phyloP scores from a whole-genome alignment of 1,140 invertebrate genomes.

The Calosoma granatense region DNA sequence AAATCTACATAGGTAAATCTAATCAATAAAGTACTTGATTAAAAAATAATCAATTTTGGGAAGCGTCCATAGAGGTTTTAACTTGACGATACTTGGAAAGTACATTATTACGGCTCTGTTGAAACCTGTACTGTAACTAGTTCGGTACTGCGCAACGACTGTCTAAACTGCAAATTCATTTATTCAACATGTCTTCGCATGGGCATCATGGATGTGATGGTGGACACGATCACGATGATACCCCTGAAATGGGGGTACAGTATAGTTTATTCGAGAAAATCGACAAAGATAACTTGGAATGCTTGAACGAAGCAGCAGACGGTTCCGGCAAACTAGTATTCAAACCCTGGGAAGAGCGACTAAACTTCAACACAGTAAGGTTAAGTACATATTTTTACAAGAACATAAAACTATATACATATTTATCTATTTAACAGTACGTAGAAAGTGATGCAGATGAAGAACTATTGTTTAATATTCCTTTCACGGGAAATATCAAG shows the following conservation, averaged over 20 bases:
- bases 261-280: slow-evolving; percentile 88
- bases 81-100: too few species aligned
- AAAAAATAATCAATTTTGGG: too few species aligned
- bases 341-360: slow-evolving; percentile 81
- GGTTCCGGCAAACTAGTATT: slow-evolving; percentile 82
- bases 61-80: too few species aligned
- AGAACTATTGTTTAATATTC: slow-evolving; percentile 91
- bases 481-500: slow-evolving; percentile 91
- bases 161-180: too few species aligned
- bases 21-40: too few species aligned
- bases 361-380: slow-evolving; percentile 62
- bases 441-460: slow-evolving; percentile 93
- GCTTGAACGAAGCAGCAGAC: slow-evolving; percentile 80
- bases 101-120: too few species aligned
- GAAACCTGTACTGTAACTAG: too few species aligned
- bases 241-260: slow-evolving; percentile 66
- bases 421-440: slow-evolving; percentile 45
- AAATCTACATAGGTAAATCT: too few species aligned
- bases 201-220: slow-evolving; percentile 29
- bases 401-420: background rate
- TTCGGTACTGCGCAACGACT: too few species aligned
- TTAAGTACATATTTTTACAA: slow-evolving; percentile 4
- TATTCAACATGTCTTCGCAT: slow-evolving; percentile 30
- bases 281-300: slow-evolving; percentile 78
- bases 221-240: slow-evolving; percentile 45